Evolutionary conservation across 2,888 invertebrate genomes (phyloP).

Genomic region (Scaptomyza tumidula): DNA sequence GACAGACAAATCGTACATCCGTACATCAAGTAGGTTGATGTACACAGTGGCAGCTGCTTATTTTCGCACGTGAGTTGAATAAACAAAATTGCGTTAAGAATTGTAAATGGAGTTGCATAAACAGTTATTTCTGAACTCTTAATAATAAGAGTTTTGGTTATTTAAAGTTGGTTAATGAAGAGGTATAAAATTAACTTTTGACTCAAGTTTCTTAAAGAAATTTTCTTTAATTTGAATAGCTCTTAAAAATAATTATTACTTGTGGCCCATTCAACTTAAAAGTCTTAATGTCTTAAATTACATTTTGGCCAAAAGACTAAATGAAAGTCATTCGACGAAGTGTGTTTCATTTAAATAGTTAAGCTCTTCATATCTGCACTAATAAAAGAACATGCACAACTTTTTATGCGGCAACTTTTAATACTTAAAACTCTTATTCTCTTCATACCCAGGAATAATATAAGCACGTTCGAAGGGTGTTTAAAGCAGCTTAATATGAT

Average conservation of each 20-base stretch:
- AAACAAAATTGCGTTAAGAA: neutral
- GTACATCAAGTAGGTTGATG: constrained; percentile 2
- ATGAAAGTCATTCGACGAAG: constrained; percentile 20
- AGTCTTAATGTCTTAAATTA: constrained; percentile 4
- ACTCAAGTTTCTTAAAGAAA: neutral
- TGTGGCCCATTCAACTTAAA: neutral
- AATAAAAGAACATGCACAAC: constrained; percentile 60
- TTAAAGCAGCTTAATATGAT: no score
- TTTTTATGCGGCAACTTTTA: constrained; percentile 54
- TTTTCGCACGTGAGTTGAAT: constrained; percentile 2
- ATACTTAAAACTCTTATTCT: constrained; percentile 13
- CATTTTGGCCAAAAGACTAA: constrained; percentile 1
- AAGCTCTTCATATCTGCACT: constrained; percentile 44
- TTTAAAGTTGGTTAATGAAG: neutral
- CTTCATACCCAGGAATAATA: neutral
- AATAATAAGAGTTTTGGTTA: neutral
- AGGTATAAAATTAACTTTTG: no score
- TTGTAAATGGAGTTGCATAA: neutral
- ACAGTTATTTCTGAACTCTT: neutral
- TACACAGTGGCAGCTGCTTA: constrained; percentile 18
- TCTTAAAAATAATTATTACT: neutral
- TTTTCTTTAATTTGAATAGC: constrained; percentile 1
- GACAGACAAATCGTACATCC: constrained; percentile 15
- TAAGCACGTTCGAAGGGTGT: no score
- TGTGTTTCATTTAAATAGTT: constrained; percentile 23